A percentile compares a stretch with the other conserved stretches of the same genome.
These are phyloP conservation scores for Agapornis canus DNA, from an alignment of 2,797 vertebrate species.

Conservation along the genomic window DNA sequence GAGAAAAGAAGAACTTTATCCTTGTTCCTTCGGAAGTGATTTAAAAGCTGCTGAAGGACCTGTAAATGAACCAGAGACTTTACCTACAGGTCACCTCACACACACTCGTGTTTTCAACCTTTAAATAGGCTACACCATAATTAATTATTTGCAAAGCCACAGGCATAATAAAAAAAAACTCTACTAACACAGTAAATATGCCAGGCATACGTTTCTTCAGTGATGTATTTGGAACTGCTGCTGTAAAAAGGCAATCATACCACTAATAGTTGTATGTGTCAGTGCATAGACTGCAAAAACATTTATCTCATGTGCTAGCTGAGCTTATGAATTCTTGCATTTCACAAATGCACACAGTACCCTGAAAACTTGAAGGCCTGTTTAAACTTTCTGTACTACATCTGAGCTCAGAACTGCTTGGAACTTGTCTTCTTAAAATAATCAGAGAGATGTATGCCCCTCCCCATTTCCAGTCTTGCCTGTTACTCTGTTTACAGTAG, in stretches of 20 bases:
- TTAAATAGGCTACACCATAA: not conserved
- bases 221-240: not conserved
- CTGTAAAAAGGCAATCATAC: not conserved
- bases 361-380: not conserved
- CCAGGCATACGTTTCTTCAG: not conserved
- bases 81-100: not conserved
- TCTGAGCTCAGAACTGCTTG: constrained; percentile 50
- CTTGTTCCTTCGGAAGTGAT: constrained; percentile 84
- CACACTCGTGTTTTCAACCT: not conserved
- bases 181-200: not conserved
- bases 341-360: not conserved
- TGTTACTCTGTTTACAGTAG: constrained; percentile 74
- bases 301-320: not conserved
- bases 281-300: not conserved
- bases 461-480: constrained; percentile 19
- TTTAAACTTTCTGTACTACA: constrained; percentile 23
- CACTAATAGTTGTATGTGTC: not conserved
- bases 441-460: constrained; percentile 45
- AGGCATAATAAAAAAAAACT: not conserved
- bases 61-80: constrained; percentile 69
- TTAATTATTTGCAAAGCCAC: not conserved
- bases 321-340: not conserved
- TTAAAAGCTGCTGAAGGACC: constrained; percentile 93
- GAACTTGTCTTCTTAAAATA: constrained; percentile 74
- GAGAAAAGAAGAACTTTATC: constrained; percentile 97